These are phyloP conservation scores for Drosophila subpulchrella DNA, from an alignment of 1,140 invertebrate species.

Conservation along the genomic window DNA sequence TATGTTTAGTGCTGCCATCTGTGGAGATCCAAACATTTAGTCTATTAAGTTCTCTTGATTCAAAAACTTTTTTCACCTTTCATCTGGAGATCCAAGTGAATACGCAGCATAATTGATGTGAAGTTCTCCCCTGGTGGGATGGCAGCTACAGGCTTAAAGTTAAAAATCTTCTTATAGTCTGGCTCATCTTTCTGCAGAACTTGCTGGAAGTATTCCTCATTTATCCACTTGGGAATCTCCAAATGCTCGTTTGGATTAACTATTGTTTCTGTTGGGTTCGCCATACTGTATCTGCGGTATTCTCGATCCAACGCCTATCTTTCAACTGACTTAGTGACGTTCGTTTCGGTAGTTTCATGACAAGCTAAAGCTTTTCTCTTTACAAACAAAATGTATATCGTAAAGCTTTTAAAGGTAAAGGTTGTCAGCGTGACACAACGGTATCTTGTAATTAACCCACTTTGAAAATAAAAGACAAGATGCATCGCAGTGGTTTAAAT, in stretches of 20 bases:
- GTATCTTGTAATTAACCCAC: too few species aligned
- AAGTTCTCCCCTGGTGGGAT: constrained; percentile 74
- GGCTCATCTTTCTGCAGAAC: constrained; percentile 83
- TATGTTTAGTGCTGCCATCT: constrained; percentile 61
- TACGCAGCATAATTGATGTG: constrained; percentile 67
- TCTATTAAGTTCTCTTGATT: too few species aligned
- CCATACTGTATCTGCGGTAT: background rate
- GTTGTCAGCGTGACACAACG: background rate
- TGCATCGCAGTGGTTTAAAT: background rate
- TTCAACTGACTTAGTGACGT: background rate
- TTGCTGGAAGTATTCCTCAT: constrained; percentile 79
- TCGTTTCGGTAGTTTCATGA: background rate
- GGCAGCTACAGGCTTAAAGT: constrained; percentile 64
- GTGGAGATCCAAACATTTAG: background rate
- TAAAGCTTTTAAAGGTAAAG: background rate
- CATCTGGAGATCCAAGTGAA: constrained; percentile 64
- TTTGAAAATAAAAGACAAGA: background rate
- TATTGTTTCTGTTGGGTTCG: constrained; percentile 13
- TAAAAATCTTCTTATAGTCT: constrained; percentile 62
- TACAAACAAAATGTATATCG: background rate
- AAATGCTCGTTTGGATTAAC: constrained; percentile 69
- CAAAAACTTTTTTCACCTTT: constrained; percentile 33
- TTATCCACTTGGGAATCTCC: constrained; percentile 84
- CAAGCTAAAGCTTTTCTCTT: background rate
- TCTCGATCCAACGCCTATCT: background rate